phyloP scores from a whole-genome alignment of 2,113 vertebrate genomes.

The Cisticola juncidis region DNA sequence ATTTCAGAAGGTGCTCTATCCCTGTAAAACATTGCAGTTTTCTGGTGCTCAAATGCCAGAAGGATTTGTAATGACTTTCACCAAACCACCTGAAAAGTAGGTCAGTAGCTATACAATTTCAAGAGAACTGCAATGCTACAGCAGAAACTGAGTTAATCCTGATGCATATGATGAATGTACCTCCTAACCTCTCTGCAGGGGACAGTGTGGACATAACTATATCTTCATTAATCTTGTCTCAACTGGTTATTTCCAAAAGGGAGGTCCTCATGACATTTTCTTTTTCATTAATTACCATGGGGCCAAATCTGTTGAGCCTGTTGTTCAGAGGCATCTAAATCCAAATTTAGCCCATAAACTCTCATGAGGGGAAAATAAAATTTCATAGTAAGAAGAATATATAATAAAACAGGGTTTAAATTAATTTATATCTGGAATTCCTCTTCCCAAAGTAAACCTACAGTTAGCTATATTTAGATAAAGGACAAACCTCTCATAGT shows the following conservation, averaged over 20 bases:
- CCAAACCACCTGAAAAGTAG: slow-evolving; percentile 55
- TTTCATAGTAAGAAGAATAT: background rate
- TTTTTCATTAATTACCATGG: background rate
- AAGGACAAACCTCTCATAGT: background rate
- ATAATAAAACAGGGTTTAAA: background rate
- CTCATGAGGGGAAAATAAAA: background rate
- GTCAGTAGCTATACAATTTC: slow-evolving; percentile 13
- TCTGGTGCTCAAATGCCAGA: background rate
- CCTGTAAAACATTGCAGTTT: background rate
- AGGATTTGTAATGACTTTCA: slow-evolving; percentile 19
- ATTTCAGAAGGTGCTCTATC: background rate
- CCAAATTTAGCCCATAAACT: background rate
- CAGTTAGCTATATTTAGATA: background rate
- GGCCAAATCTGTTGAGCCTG: background rate
- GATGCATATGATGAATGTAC: background rate
- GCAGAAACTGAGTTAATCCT: slow-evolving; percentile 26
- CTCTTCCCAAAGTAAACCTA: background rate
- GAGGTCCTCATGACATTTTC: background rate
- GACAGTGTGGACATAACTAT: slow-evolving; percentile 1
- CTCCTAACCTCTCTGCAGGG: background rate
- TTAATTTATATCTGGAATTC: background rate
- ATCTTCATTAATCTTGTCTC: slow-evolving; percentile 39
- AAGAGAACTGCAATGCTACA: background rate
- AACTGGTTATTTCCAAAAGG: background rate
- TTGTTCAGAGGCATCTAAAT: background rate